phyloP scores from a whole-genome alignment of 2,113 vertebrate genomes.

The Gadus chalcogrammus region DNA sequence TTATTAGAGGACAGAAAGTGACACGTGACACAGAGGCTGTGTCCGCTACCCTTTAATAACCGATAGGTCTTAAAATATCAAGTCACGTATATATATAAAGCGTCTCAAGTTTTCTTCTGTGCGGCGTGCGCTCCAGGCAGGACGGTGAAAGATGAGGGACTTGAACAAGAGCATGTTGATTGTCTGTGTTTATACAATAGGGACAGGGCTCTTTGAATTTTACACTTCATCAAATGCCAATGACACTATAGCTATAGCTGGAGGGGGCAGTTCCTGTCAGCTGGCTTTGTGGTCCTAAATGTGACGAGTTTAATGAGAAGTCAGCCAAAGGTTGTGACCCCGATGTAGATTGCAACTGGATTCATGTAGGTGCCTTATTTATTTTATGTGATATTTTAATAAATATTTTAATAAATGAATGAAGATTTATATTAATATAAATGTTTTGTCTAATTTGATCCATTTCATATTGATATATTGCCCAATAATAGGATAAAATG shows the following conservation, averaged over 20 bases:
- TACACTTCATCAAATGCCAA: conserved; percentile 18
- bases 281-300: conserved; percentile 55
- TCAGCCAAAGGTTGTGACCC: conserved; percentile 46
- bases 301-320: conserved; percentile 53
- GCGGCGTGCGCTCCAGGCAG: not conserved
- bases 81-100: too few species aligned
- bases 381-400: too few species aligned
- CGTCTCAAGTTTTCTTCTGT: too few species aligned
- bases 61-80: too few species aligned
- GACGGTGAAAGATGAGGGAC: not conserved
- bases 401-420: too few species aligned
- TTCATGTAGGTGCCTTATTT: not conserved
- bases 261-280: conserved; percentile 62
- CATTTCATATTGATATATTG: too few species aligned
- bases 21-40: too few species aligned
- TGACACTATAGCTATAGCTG: conserved; percentile 16
- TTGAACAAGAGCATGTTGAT: not conserved
- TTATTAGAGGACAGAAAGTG: not conserved
- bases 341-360: not conserved
- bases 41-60: too few species aligned
- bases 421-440: too few species aligned
- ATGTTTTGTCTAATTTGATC: not conserved
- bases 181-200: not conserved
- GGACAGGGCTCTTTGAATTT: conserved; percentile 14
- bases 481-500: not conserved